Evolutionary conservation across 2,888 invertebrate species (phyloP).

Genomic region (Xylota segnis): DNA sequence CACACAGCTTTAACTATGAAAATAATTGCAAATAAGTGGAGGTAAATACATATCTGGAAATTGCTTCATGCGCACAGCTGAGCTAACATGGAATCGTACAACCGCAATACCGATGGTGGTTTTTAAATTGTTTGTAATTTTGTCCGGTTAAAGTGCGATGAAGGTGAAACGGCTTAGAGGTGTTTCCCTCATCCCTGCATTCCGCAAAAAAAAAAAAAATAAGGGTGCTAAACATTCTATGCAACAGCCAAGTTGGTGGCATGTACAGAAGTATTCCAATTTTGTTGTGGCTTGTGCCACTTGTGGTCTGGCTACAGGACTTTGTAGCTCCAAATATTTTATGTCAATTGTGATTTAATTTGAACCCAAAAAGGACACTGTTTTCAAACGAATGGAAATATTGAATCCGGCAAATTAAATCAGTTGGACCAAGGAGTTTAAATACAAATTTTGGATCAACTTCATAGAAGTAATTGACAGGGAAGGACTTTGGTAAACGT

Average conservation of each 20-base stretch:
- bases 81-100: constrained; percentile 38
- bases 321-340: not conserved
- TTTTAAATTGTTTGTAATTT: constrained; percentile 41
- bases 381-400: too few relatives aligned
- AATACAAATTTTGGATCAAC: too few relatives aligned
- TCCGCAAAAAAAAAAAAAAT: not conserved
- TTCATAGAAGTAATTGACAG: too few relatives aligned
- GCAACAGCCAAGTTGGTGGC: constrained; percentile 22
- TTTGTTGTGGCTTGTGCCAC: not conserved
- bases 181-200: not conserved
- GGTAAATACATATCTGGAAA: constrained; percentile 21
- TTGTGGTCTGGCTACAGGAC: not conserved
- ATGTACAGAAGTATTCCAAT: constrained; percentile 1
- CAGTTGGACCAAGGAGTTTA: too few relatives aligned
- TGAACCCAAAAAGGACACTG: too few relatives aligned
- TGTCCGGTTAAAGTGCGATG: constrained; percentile 23
- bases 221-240: too few relatives aligned
- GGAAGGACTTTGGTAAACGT: too few relatives aligned
- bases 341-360: too few relatives aligned
- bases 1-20: not conserved
- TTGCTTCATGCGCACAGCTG: constrained; percentile 29
- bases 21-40: constrained; percentile 24
- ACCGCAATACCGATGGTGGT: constrained; percentile 37
- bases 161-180: not conserved
- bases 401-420: too few relatives aligned